A percentile compares a stretch with the other conserved stretches of the same genome.
Evolutionary conservation across 2,797 vertebrate species (phyloP).

Genomic region (Chanos chanos): DNA sequence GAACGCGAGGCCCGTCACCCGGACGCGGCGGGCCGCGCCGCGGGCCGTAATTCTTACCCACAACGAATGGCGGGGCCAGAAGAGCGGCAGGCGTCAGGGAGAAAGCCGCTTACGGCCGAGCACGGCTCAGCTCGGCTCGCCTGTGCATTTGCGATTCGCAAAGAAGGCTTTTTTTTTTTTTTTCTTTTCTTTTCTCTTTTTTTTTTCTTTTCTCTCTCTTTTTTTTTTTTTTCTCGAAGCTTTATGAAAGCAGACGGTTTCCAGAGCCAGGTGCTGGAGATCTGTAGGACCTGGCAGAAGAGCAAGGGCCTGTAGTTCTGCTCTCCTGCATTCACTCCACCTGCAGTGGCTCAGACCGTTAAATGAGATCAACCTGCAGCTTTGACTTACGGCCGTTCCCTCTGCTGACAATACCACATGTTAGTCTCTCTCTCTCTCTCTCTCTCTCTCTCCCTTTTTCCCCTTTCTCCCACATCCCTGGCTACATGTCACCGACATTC

Average conservation of each 20-base stretch:
- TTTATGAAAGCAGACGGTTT: neutral
- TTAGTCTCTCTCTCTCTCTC: neutral
- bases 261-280: neutral
- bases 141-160: no score
- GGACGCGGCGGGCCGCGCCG: neutral
- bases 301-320: neutral
- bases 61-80: no score
- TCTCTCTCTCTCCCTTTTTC: neutral
- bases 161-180: no score
- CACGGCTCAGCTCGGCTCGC: no score
- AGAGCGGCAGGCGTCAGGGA: no score
- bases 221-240: neutral
- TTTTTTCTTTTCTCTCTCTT: no score
- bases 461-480: neutral
- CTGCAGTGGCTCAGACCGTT: constrained; percentile 30
- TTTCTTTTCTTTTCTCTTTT: no score
- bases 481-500: no score
- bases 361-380: constrained; percentile 20
- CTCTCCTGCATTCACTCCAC: constrained; percentile 5
- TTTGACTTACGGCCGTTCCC: neutral
- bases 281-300: neutral
- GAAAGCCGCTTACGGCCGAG: no score
- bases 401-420: no score
- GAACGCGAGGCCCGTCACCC: constrained; percentile 1
- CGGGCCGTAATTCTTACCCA: constrained; percentile 18